Percentiles rank a stretch among this genome's conserved stretches.
Conservation (phyloP, 2,113 vertebrate species). For the Tychaedon coryphoeus region DNA sequence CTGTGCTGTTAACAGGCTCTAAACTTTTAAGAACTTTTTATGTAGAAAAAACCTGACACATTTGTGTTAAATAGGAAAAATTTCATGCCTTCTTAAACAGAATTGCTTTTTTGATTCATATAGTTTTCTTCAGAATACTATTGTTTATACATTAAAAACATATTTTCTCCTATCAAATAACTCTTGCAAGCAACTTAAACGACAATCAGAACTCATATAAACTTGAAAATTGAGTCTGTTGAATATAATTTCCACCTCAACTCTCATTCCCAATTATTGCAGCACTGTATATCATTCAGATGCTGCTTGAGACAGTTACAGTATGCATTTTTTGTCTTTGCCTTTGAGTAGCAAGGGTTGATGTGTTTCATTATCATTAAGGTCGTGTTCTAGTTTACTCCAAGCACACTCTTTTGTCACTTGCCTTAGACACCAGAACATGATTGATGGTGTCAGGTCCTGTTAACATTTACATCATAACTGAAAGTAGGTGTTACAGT, state of each 20-base stretch:
- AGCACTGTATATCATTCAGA: not conserved
- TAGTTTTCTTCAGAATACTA: not conserved
- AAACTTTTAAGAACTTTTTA: not conserved
- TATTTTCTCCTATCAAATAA: not conserved
- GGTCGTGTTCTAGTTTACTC: slow-evolving; percentile 16
- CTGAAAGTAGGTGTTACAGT: slow-evolving; percentile 69
- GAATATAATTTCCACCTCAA: not conserved
- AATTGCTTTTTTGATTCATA: not conserved
- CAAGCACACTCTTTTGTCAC: not conserved
- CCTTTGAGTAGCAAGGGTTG: not conserved
- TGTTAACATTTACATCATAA: slow-evolving; percentile 63
- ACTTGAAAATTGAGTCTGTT: not conserved
- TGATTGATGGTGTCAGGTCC: slow-evolving; percentile 44
- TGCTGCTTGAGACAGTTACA: not conserved
- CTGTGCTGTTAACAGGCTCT: not conserved
- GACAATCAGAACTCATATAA: not conserved
- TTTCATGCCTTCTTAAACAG: not conserved
- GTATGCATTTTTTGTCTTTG: not conserved
- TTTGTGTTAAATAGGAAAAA: not conserved
- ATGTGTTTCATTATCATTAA: slow-evolving; percentile 35
- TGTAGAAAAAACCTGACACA: not conserved
- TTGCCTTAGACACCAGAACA: not conserved
- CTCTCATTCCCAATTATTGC: not conserved
- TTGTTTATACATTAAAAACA: not conserved
- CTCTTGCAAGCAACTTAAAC: not conserved